Evolutionary conservation across 1,140 invertebrate species (phyloP).

Genomic region (Conus ventricosus): DNA sequence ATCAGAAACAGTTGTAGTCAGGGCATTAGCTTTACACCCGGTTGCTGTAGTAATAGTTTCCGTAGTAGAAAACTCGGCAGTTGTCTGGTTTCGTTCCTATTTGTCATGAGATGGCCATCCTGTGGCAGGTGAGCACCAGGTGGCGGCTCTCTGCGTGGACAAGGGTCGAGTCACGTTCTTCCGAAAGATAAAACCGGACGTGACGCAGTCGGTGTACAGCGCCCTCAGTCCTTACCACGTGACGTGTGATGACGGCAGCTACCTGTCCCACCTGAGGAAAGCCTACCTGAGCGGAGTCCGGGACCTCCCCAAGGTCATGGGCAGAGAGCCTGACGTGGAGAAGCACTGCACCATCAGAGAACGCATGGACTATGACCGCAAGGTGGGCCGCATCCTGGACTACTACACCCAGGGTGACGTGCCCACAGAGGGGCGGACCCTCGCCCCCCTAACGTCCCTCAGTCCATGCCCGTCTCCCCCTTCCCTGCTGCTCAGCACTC

Average conservation of each 20-base stretch:
- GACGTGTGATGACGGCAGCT: constrained; percentile 45
- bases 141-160: constrained; percentile 58
- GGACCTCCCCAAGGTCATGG: constrained; percentile 13
- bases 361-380: constrained; percentile 56
- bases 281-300: constrained; percentile 54
- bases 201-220: constrained; percentile 44
- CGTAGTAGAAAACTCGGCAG: too few species aligned
- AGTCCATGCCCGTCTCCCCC: not conserved
- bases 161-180: constrained; percentile 57
- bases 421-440: not conserved
- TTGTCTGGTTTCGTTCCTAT: too few species aligned
- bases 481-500: not conserved
- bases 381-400: constrained; percentile 58
- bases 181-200: constrained; percentile 50
- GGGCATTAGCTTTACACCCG: too few species aligned
- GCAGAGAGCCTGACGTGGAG: constrained; percentile 20
- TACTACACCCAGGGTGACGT: constrained; percentile 54
- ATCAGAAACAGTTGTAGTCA: too few species aligned
- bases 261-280: constrained; percentile 55
- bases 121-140: constrained; percentile 9
- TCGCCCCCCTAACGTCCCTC: not conserved
- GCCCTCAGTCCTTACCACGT: constrained; percentile 37
- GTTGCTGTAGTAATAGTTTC: too few species aligned
- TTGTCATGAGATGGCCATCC: too few species aligned
- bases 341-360: constrained; percentile 39